Percentiles rank a stretch among this genome's conserved stretches.
These are phyloP conservation scores for Opisthograptis luteolata DNA, from an alignment of 2,888 invertebrate species.

Conservation along the genomic window DNA sequence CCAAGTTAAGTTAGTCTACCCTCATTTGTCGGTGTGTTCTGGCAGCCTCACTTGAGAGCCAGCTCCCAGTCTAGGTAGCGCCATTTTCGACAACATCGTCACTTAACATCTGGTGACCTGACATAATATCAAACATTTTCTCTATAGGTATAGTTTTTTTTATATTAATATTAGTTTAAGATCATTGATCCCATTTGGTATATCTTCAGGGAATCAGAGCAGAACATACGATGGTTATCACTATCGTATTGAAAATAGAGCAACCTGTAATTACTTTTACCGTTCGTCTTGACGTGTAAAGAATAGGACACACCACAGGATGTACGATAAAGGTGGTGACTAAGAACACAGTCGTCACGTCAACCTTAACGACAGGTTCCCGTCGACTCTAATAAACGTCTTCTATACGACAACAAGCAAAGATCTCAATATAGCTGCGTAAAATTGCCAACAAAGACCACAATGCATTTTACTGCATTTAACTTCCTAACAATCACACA, in stretches of 20 bases:
- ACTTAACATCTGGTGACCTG: too few species aligned
- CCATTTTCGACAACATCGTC: too few species aligned
- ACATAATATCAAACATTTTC: too few species aligned
- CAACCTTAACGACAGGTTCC: slow-evolving; percentile 69
- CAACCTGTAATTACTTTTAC: slow-evolving; percentile 10
- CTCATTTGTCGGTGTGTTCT: too few species aligned
- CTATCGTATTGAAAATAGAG: slow-evolving; percentile 12
- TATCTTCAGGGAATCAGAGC: too few species aligned
- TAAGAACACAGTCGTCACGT: slow-evolving; percentile 63
- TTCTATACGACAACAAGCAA: slow-evolving; percentile 66
- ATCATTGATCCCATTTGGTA: too few species aligned
- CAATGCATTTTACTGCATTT: slow-evolving; percentile 78
- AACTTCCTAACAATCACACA: slow-evolving; percentile 81
- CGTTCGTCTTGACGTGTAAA: slow-evolving; percentile 12
- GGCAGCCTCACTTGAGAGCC: too few species aligned
- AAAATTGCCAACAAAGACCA: slow-evolving; percentile 69
- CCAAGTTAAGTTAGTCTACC: too few species aligned
- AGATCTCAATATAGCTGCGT: slow-evolving; percentile 63
- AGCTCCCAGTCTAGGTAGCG: too few species aligned
- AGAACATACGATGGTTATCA: slow-evolving; percentile 1
- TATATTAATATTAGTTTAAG: too few species aligned
- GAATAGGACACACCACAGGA: slow-evolving; percentile 39
- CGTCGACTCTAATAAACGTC: slow-evolving; percentile 76
- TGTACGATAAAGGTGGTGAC: slow-evolving; percentile 53
- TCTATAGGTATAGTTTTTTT: too few species aligned